A percentile compares a stretch with the other conserved stretches of the same genome.
Evolutionary conservation across 2,888 invertebrate species (phyloP).

Genomic region (Lasiommata megera): DNA sequence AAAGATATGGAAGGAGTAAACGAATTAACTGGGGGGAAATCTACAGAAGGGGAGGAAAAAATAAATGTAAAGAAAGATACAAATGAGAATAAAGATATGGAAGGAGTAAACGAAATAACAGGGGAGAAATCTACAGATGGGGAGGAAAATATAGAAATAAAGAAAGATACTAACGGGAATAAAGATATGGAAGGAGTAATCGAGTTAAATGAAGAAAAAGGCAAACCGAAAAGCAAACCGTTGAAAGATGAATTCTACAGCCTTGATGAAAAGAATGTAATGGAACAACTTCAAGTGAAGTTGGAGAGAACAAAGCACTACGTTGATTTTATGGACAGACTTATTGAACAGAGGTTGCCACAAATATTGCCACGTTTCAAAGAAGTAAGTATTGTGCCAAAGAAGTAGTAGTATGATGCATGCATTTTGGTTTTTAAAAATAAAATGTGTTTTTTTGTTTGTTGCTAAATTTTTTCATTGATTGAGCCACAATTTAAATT

Average conservation of each 20-base stretch:
- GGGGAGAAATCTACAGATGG: not conserved
- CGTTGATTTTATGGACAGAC: slow-evolving; percentile 31
- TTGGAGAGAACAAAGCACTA: slow-evolving; percentile 18
- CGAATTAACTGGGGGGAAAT: too few relatives aligned
- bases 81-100: not conserved
- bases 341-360: slow-evolving; percentile 40
- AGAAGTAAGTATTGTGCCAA: slow-evolving; percentile 47
- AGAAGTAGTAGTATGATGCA: too few relatives aligned
- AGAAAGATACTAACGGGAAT: not conserved
- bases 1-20: too few relatives aligned
- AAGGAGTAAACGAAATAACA: not conserved
- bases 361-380: slow-evolving; percentile 44
- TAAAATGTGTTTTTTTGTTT: too few relatives aligned
- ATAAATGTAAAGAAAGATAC: not conserved
- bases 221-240: not conserved
- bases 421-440: too few relatives aligned
- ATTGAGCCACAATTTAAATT: too few relatives aligned
- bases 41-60: not conserved
- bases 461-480: too few relatives aligned
- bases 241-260: not conserved
- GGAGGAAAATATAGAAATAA: not conserved
- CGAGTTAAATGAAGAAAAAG: not conserved
- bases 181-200: not conserved
- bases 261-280: not conserved
- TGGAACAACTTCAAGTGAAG: not conserved